Evolutionary conservation across 1,140 invertebrate species (phyloP).

Genomic region (Pogonomyrmex barbatus): DNA sequence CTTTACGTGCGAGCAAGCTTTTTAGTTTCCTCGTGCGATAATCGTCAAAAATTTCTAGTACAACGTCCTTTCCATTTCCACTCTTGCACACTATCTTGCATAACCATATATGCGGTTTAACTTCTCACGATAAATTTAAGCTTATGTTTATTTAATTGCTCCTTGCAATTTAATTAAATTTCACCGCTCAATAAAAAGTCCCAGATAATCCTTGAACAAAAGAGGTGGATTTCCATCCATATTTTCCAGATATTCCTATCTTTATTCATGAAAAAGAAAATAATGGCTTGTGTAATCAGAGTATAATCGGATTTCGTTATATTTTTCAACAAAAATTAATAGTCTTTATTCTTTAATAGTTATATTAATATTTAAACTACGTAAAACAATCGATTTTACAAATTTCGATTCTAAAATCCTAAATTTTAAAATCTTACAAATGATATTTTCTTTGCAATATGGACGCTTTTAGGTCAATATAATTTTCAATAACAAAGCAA

Average conservation of each 20-base stretch:
- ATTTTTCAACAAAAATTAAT: constrained; percentile 7
- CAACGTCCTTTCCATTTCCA: constrained; percentile 29
- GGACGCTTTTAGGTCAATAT: background rate
- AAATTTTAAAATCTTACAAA: constrained; percentile 1
- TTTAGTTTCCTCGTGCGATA: constrained; percentile 43
- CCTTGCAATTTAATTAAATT: constrained; percentile 38
- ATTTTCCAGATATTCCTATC: constrained; percentile 1
- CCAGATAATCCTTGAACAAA: constrained; percentile 20
- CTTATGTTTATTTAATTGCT: constrained; percentile 47
- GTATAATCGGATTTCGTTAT: background rate
- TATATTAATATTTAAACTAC: constrained; percentile 23
- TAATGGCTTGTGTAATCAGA: background rate
- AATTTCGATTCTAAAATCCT: background rate
- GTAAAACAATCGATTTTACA: background rate
- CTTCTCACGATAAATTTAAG: constrained; percentile 32
- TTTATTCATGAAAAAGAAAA: constrained; percentile 39
- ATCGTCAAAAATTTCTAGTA: constrained; percentile 53
- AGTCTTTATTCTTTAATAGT: background rate
- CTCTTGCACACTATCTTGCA: background rate
- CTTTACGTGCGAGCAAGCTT: constrained; percentile 31
- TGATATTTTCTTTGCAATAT: background rate
- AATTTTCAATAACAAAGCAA: background rate
- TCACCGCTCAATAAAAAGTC: constrained; percentile 40
- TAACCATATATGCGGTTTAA: background rate
- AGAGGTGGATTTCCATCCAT: background rate